Percentiles rank a stretch among this genome's conserved stretches.
phyloP scores from a whole-genome alignment of 2,113 vertebrate species.

The Daubentonia madagascariensis region DNA sequence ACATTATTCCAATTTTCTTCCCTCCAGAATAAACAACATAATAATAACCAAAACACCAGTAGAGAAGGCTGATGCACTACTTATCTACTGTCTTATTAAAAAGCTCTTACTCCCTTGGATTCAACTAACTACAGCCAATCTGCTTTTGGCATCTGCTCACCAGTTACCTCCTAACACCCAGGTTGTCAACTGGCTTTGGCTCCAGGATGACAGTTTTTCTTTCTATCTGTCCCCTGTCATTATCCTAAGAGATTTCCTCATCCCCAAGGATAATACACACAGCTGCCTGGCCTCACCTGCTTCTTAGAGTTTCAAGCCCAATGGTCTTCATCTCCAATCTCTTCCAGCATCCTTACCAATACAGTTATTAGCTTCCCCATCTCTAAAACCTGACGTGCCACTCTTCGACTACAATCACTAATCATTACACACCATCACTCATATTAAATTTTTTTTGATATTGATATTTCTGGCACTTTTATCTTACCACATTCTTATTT shows the following conservation, averaged over 20 bases:
- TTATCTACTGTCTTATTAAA: neutral
- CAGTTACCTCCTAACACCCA: fast-evolving
- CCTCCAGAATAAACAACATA: neutral
- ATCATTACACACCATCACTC: neutral
- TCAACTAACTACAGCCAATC: neutral
- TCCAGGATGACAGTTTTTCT: neutral
- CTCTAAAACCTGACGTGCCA: neutral
- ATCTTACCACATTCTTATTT: neutral
- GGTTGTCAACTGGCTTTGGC: neutral
- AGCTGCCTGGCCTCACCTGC: no score
- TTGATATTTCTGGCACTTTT: neutral
- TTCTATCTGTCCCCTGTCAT: neutral
- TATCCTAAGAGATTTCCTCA: neutral
- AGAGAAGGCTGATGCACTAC: neutral
- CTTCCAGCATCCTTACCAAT: neutral
- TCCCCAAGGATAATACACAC: fast-evolving
- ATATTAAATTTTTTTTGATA: neutral
- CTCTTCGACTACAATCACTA: neutral
- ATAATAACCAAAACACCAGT: neutral
- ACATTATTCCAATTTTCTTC: neutral
- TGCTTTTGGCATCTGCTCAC: neutral
- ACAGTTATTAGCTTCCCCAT: neutral
- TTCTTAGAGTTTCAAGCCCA: neutral
- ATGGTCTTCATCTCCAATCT: neutral
- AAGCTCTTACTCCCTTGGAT: neutral